A percentile compares a stretch with the other conserved stretches of the same genome.
phyloP scores from a whole-genome alignment of 2,113 vertebrate genomes.

The Tragelaphus strepsiceros region DNA sequence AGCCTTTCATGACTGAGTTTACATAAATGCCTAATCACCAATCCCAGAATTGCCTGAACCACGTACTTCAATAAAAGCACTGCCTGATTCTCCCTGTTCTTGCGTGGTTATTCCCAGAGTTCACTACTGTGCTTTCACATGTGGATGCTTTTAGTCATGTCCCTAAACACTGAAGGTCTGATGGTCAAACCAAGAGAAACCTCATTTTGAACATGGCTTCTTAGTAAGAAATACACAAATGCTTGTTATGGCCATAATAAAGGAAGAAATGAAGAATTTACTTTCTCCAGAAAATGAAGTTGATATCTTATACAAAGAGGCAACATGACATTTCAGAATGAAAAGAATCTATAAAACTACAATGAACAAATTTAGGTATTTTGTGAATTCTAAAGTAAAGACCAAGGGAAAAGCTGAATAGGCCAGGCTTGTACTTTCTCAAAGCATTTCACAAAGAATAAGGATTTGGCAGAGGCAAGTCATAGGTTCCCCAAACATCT shows the following conservation, averaged over 20 bases:
- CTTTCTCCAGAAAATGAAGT: slow-evolving; percentile 7
- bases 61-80: not conserved
- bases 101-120: not conserved
- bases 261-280: not conserved
- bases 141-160: not conserved
- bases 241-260: not conserved
- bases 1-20: not conserved
- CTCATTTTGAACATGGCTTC: not conserved
- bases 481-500: not conserved
- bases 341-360: slow-evolving; percentile 24
- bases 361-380: not conserved
- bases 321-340: not conserved
- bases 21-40: not conserved
- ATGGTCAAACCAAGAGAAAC: not conserved
- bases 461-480: not conserved
- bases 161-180: not conserved
- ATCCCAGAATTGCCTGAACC: not conserved
- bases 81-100: not conserved
- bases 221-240: slow-evolving; percentile 14
- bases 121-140: not conserved
- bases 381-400: not conserved
- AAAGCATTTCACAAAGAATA: not conserved
- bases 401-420: slow-evolving; percentile 20
- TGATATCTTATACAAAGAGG: slow-evolving; percentile 29
- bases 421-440: not conserved